Evolutionary conservation across 2,113 vertebrate species (phyloP), one percentile per base, ranked within the genome.

Genomic region (Elephas maximus): DNA sequence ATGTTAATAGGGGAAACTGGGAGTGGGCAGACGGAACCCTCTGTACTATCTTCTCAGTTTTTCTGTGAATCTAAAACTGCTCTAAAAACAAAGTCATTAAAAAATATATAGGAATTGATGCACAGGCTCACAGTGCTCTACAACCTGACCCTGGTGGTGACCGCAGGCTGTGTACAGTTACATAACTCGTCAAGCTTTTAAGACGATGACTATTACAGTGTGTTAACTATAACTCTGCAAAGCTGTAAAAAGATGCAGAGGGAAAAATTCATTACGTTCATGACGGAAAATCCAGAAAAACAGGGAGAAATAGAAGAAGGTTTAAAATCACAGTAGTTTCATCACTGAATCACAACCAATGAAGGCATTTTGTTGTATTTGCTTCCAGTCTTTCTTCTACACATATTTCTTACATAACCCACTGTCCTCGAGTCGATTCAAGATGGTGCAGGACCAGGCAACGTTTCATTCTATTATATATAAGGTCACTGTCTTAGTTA

Each of bases 161-260:
- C 4, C 17, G 23, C 10, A 44, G 0, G 11, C 8, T 24, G 0
- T 41, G 30, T 12, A 10, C 1, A 45, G 6, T 37, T 60, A 8
- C 3, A 79, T 12, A 6, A 51, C 5, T 45, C 23, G 21, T 0
- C 53, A 48, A 41, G 14, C 45, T 30, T 45, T 11, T 23, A 41
- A 37, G 5, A 33, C 4, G 60, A 30, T 67, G 65, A 85, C 23
- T 6, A 45, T 89, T 26, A n/a, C 0, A 8, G 21, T 44, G 14
- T 26, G 37, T 23, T 45, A 26, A 53, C 8, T 62, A 57, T 57
- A 57, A 10, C 53, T 57, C 11, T 57, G 15, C 4, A 57, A 57
- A 57, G 53, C 53, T 57, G 6, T 10, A 84, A 62, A 48, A 82
- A 81, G 6, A 62, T 20, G 6, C 48, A 6, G 48, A 48, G 48